phyloP scores from a whole-genome alignment of 2,888 invertebrate genomes.

The Aporophyla lueneburgensis region DNA sequence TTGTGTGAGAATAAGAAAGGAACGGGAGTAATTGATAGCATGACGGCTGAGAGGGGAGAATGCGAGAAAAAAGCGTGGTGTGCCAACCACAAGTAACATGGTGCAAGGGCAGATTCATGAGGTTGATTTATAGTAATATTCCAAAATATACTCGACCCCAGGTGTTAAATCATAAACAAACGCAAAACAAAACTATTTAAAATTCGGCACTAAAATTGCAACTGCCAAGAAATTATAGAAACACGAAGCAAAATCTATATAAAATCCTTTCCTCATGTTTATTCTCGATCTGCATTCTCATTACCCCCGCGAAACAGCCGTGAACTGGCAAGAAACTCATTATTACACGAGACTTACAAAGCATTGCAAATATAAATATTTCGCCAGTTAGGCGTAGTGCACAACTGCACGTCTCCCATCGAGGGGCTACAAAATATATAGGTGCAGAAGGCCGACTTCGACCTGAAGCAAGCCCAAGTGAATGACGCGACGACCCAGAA shows the following conservation, averaged over 20 bases:
- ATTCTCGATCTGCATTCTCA: conserved; percentile 34
- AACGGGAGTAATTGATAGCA: too few relatives aligned
- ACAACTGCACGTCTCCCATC: conserved; percentile 24
- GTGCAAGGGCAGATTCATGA: too few relatives aligned
- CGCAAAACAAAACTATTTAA: background rate
- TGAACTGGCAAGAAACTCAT: conserved; percentile 34
- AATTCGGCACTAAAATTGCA: background rate
- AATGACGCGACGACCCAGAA: too few relatives aligned
- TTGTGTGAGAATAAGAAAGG: too few relatives aligned
- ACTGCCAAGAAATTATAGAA: background rate
- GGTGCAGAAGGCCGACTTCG: background rate
- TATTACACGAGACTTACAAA: conserved; percentile 42
- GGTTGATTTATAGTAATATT: too few relatives aligned
- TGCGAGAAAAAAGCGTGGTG: too few relatives aligned
- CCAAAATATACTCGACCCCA: background rate
- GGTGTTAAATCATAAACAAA: background rate
- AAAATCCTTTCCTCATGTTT: conserved; percentile 15
- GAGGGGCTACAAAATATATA: background rate
- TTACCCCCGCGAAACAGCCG: conserved; percentile 18
- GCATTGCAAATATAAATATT: conserved; percentile 53
- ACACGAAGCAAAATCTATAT: background rate
- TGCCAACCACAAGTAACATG: too few relatives aligned
- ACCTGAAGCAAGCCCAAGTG: too few relatives aligned
- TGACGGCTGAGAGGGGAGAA: too few relatives aligned
- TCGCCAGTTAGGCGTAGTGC: conserved; percentile 25